Evolutionary conservation across 2,888 invertebrate species (phyloP), one percentile per base, ranked within the genome.

Genomic region (Cyrtodaria siliqua): DNA sequence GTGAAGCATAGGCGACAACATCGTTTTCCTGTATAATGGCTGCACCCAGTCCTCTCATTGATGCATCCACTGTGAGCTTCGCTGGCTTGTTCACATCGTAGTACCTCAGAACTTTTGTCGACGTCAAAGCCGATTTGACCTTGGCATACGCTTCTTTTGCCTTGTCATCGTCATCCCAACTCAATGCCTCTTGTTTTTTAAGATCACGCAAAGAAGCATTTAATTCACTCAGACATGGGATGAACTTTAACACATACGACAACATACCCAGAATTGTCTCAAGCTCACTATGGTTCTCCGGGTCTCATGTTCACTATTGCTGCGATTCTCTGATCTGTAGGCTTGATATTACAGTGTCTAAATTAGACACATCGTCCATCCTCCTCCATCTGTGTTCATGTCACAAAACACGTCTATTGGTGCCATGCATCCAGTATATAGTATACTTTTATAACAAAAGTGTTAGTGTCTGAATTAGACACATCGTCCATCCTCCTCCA

Each of bases 91-190:
- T 73, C 6, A 67, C 49, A 42, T 82, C 60, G 49, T 50, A 74
- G 56, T 78, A 84, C 6, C 67, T 44, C 6, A 87, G n/a, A 60
- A 76, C 61, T 40, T 81, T 83, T 9, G 78, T 69, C 16, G 66
- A 64, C 9, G 71, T 61, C 2, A 74, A 61, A 4, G 63, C 14
- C 4, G 55, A 6, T 55, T 84, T 84, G 9, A 82, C 53, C 9
- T 69, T 71, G 6, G 70, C 9, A 44, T 87, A 89, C 4, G 61
- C 61, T 50, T 60, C 0, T 53, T 49, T 49, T 23, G 55, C 57
- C 23, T 49, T 49, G 8, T 49, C n/a, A n/a, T n/a, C n/a, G n/a
- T n/a, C n/a, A 14, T 49, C 33, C 62, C 61, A 57, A 33, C 16
- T 24, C 59, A 57, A 66, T 44, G 40, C 1, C 38, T 47, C 23